Base-by-base conservation (phyloP, 2,113 vertebrate species). In the Vireo altiloquus region DNA sequence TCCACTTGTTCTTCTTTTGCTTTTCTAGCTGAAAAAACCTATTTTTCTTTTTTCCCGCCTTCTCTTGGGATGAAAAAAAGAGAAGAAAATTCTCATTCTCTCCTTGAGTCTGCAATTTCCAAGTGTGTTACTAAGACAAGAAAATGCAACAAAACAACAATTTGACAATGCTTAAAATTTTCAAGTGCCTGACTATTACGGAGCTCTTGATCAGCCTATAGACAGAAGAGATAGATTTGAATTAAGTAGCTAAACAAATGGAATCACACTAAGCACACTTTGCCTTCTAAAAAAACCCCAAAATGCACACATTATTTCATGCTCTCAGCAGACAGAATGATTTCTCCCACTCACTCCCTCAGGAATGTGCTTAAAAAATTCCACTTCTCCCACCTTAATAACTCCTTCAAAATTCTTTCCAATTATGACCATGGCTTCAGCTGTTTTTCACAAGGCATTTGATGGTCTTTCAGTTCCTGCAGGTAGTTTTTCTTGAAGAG, bases 321-420 rank as follows among this genome's bases (percentile, higher is more conserved):
- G 18, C 35, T 80, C 70, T 85, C 68, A 56, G 37, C 59, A 94
- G 54, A 88, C 68, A 93, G 52, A 89, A 95, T 47, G 8, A 46
- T 77, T 94, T 91, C 91, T 95, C 90, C 90, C 77, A 95, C 82
- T 95, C 87, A 60, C 59, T 90, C 75, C 56, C 42, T 92, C 24
- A 71, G 49, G 85, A 89, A 77, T 27, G 27, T n/a, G 71, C 64
- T 94, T 84, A 8, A 53, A 89, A 83, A 89, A 75, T 46, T 63
- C 37, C 46, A n/a, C 50, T 90, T 82, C 53, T 93, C 78, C 57
- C 2, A 9, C 68, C 82, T 82, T 68, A 83, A 4, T 81, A 81
- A 89, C 17, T 94, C 23, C 82, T n/a, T 46, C 25, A 92, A 74
- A 87, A 65, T 49, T 40, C 65, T 78, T 95, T 52, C 54, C 75